Evolutionary conservation across 1,140 invertebrate genomes (phyloP).

Genomic region (Leptinotarsa undecemlineata): DNA sequence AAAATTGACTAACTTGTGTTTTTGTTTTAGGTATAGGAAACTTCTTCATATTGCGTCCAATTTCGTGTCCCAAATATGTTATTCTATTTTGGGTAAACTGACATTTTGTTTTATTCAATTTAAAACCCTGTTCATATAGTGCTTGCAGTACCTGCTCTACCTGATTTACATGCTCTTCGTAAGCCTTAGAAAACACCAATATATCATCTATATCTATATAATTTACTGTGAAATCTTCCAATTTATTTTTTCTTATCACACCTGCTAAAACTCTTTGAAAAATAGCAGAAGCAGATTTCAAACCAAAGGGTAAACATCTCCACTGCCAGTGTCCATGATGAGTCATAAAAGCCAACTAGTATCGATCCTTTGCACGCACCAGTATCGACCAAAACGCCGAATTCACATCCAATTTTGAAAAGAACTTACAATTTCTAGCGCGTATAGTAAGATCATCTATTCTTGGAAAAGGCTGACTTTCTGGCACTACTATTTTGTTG

Average conservation of each 20-base stretch:
- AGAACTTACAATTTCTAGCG: background rate
- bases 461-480: no score
- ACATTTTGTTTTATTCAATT: constrained; percentile 42
- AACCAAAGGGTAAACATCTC: no score
- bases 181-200: no score
- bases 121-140: constrained; percentile 52
- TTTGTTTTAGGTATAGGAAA: constrained; percentile 19
- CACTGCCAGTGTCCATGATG: no score
- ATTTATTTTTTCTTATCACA: no score
- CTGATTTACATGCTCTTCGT: constrained; percentile 6
- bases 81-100: constrained; percentile 39
- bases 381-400: constrained; percentile 55
- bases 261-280: no score
- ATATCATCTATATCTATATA: no score
- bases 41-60: constrained; percentile 33
- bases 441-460: no score
- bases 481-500: no score
- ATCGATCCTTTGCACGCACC: constrained; percentile 30
- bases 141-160: constrained; percentile 52
- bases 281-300: no score
- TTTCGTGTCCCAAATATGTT: constrained; percentile 45
- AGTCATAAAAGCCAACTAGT: no score
- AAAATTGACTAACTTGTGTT: constrained; percentile 38
- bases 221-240: no score
- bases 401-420: constrained; percentile 49